These are phyloP conservation scores for Selene dorsalis DNA, from an alignment of 2,797 vertebrate genomes.

Conservation along the genomic window DNA sequence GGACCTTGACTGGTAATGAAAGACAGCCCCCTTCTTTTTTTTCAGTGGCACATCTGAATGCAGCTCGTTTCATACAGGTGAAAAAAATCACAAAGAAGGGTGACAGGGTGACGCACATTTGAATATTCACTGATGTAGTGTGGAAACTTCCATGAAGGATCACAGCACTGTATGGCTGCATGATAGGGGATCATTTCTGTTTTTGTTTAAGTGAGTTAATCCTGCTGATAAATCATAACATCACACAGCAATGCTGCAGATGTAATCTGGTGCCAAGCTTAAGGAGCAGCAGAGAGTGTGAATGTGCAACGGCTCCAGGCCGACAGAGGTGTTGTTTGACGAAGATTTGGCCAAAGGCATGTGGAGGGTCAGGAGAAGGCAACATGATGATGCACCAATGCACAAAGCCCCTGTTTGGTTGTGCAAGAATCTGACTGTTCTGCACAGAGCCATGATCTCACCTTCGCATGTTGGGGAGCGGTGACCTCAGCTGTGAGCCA, in stretches of 20 bases:
- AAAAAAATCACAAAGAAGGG: conserved; percentile 45
- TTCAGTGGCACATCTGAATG: conserved; percentile 53
- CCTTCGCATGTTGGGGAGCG: not conserved
- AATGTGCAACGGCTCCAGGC: not conserved
- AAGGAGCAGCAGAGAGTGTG: not conserved
- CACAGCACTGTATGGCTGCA: not conserved
- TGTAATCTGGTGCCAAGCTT: conserved; percentile 6
- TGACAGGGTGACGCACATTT: conserved; percentile 25
- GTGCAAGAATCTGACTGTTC: not conserved
- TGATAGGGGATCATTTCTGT: conserved; percentile 4
- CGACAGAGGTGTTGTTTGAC: not conserved
- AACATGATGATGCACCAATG: not conserved
- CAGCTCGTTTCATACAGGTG: conserved; percentile 51
- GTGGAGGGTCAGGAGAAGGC: not conserved
- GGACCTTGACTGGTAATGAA: conserved; percentile 72
- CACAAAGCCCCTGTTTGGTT: not conserved
- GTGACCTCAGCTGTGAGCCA: not conserved
- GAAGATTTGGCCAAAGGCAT: not conserved
- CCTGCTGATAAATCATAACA: conserved; percentile 23
- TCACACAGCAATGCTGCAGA: conserved; percentile 5
- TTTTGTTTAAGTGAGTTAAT: conserved; percentile 27
- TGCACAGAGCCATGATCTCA: not conserved
- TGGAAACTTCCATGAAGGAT: conserved; percentile 2
- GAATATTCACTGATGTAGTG: conserved; percentile 26
- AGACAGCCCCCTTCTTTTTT: conserved; percentile 50